These are phyloP conservation scores for Unio pictorum DNA, from an alignment of 2,888 invertebrate genomes.

Conservation along the genomic window DNA sequence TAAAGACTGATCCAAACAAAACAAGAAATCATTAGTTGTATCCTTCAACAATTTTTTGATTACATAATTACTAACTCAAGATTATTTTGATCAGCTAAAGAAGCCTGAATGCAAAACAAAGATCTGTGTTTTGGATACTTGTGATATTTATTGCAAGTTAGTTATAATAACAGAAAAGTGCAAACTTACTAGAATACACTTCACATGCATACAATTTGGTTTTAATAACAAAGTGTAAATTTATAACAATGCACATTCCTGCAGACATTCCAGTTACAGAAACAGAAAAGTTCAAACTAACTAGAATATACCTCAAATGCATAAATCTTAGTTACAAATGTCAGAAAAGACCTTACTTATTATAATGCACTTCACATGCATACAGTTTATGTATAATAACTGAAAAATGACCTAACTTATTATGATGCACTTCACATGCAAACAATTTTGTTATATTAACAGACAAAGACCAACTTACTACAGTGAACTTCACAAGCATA, in stretches of 20 bases:
- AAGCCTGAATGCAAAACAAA: too few species aligned
- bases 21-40: too few species aligned
- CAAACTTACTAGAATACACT: constrained; percentile 32
- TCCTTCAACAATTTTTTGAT: too few species aligned
- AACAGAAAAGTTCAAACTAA: constrained; percentile 11
- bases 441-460: not conserved
- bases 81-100: too few species aligned
- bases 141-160: not conserved
- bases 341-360: too few species aligned
- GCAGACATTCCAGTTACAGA: not conserved
- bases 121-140: too few species aligned
- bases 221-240: not conserved
- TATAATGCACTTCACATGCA: too few species aligned
- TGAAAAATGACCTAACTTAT: not conserved
- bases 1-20: too few species aligned
- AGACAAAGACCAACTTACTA: not conserved
- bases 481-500: not conserved
- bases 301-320: constrained; percentile 12
- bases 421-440: not conserved
- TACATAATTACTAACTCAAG: too few species aligned
- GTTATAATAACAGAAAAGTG: not conserved
- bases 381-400: too few species aligned
- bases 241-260: not conserved
- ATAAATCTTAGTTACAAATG: too few species aligned
- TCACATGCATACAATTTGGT: constrained; percentile 27